Base-by-base conservation (phyloP, 2,797 vertebrate genomes). In the Darevskia mixta region DNA sequence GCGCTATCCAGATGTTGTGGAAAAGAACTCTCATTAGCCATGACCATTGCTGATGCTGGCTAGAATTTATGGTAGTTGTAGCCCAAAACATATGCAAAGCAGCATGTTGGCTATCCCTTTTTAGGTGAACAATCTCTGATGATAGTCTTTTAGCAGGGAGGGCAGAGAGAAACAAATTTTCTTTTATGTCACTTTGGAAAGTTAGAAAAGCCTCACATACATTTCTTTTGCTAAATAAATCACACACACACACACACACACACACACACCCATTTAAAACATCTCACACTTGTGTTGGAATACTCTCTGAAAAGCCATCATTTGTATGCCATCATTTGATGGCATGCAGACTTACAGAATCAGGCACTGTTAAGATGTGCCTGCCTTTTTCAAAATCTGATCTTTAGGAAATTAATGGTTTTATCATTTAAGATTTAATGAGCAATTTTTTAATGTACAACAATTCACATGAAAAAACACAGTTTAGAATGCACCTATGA, bases 151-250 rank as follows among this genome's bases (percentile, higher is more conserved):
- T 29, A 75, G 7, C 29, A 66, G 23, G 32, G 66, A 29, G 75
- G 49, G 25, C 38, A 49, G 29, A n/a, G 3, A 25, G 3, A 25
- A 79, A 67, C 58, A 77, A 55, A 20, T 4, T 61, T 3, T 3
- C 15, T 49, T 84, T 87, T 79, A 41, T 66, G 55, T 25, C 10
- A 11, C 4, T 82, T 58, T 87, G 85, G 82, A 79, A 55, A 76
- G 13, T 64, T 55, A 66, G 17, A 75, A 41, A 1, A 85, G 3
- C 76, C 79, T 10, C 45, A 38, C 86, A 29, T 84, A 79, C 64
- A 88, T 2, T 82, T 58, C 8, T 0, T 86, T 79, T 88, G 9
- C 38, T 58, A 41, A 72, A 77, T 71, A 76, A 8, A 86, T 29
- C 43, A 45, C 45, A 13, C 45, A 49, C 11, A 13, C 45, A 45